A percentile compares a stretch with the other conserved stretches of the same genome.
These are phyloP conservation scores for Ophthalmolycus amberensis DNA, from an alignment of 2,113 vertebrate genomes.

Conservation along the genomic window DNA sequence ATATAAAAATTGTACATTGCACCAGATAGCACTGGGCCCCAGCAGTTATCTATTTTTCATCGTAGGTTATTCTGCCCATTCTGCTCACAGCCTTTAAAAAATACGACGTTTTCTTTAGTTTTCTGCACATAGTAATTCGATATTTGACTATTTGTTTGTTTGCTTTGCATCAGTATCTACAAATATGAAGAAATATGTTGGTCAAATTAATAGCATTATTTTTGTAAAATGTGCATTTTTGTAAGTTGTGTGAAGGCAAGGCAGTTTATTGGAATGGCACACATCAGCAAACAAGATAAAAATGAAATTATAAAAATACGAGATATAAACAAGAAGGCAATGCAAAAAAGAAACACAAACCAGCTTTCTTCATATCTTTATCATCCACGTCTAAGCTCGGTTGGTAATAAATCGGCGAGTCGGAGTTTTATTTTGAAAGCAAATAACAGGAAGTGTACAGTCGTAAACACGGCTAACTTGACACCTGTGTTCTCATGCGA, in stretches of 20 bases:
- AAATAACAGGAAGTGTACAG: neutral
- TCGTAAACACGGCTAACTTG: neutral
- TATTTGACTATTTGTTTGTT: neutral
- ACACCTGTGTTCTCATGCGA: constrained; percentile 21
- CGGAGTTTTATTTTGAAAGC: constrained; percentile 60
- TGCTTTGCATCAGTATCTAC: neutral
- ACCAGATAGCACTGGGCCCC: neutral
- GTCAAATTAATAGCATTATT: neutral
- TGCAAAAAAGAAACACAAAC: too few relatives aligned
- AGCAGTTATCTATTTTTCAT: neutral
- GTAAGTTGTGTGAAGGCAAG: too few relatives aligned
- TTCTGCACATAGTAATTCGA: neutral
- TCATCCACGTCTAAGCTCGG: too few relatives aligned
- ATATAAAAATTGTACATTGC: neutral
- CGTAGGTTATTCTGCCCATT: neutral
- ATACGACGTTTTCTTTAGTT: too few relatives aligned
- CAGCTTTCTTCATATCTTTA: too few relatives aligned
- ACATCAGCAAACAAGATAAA: neutral
- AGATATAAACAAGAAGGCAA: neutral
- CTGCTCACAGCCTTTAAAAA: too few relatives aligned
- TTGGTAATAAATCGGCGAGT: neutral
- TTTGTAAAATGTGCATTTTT: too few relatives aligned
- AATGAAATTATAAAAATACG: neutral
- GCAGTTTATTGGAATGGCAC: neutral
- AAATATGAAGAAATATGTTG: neutral